Percentiles rank a stretch among this genome's conserved stretches.
phyloP scores from a whole-genome alignment of 2,797 vertebrate genomes.

The Clarias platycephalus region DNA sequence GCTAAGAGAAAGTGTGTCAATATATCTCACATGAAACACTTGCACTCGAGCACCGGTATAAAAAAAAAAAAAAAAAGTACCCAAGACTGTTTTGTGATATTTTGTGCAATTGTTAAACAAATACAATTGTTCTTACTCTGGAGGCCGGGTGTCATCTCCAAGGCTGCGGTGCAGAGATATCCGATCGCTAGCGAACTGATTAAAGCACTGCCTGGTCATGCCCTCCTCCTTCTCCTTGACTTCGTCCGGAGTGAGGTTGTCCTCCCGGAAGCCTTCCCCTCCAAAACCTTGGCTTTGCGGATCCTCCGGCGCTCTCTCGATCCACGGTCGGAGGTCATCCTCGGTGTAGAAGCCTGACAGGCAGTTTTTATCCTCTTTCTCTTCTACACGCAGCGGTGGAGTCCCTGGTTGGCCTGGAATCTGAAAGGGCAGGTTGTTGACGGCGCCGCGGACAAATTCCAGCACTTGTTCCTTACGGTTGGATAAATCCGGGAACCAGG shows the following conservation, averaged over 20 bases:
- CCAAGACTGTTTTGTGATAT: neutral
- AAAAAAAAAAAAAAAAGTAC: neutral
- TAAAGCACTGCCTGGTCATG: slow-evolving; percentile 92
- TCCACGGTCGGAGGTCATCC: slow-evolving; percentile 79
- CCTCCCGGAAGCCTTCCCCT: slow-evolving; percentile 79
- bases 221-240: slow-evolving; percentile 85
- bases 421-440: slow-evolving; percentile 90
- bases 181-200: slow-evolving; percentile 91
- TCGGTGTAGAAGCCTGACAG: slow-evolving; percentile 80
- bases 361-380: slow-evolving; percentile 69
- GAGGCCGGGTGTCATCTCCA: slow-evolving; percentile 88
- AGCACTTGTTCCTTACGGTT: slow-evolving; percentile 80
- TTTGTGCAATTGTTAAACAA: no score
- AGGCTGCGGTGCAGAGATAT: slow-evolving; percentile 91
- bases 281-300: slow-evolving; percentile 77
- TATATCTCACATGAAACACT: slow-evolving; percentile 15
- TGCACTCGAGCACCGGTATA: neutral
- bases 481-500: slow-evolving; percentile 86
- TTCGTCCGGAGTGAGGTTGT: slow-evolving; percentile 76
- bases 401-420: slow-evolving; percentile 71
- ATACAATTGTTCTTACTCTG: slow-evolving; percentile 80
- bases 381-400: slow-evolving; percentile 66
- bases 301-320: slow-evolving; percentile 84
- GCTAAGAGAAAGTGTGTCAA: slow-evolving; percentile 25
- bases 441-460: slow-evolving; percentile 82